Conservation (phyloP, 1,140 invertebrate genomes). For the Scylla paramamosain region DNA sequence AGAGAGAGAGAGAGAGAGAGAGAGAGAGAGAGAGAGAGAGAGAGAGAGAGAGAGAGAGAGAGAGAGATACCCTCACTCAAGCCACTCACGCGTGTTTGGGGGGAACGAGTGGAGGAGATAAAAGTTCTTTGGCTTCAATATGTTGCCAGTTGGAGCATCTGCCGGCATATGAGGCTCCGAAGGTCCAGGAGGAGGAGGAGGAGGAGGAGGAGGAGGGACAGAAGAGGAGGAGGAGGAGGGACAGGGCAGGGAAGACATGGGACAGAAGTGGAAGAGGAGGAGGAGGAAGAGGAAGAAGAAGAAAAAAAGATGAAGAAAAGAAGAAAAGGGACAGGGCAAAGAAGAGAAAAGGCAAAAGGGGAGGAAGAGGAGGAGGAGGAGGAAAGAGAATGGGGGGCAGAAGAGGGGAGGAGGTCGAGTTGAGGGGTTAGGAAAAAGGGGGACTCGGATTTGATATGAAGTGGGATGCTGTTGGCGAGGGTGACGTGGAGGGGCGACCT, state of each 20-base stretch:
- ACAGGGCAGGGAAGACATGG: too few relatives aligned
- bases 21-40: not conserved
- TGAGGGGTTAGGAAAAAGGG: not conserved
- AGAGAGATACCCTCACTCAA: not conserved
- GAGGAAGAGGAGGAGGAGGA: too few relatives aligned
- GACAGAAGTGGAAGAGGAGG: too few relatives aligned
- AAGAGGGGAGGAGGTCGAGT: too few relatives aligned
- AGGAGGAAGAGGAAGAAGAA: too few relatives aligned
- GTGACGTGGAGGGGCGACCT: not conserved
- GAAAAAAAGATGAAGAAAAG: too few relatives aligned
- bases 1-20: not conserved
- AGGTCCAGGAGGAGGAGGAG: not conserved
- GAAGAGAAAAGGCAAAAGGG: too few relatives aligned
- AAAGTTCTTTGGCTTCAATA: constrained; percentile 15
- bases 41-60: not conserved
- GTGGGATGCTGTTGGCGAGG: not conserved
- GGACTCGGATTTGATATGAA: not conserved
- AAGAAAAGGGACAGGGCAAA: too few relatives aligned
- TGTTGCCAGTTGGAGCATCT: not conserved
- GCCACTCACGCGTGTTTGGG: not conserved
- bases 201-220: not conserved
- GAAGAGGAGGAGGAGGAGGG: not conserved
- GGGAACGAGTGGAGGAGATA: not conserved
- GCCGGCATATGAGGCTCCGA: not conserved
- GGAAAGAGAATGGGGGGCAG: too few relatives aligned